Evolutionary conservation across 35 echinoderm and acorn worm species (phyloP), one percentile per base, ranked within the genome.

Genomic region (Nesometra sesokonis): DNA sequence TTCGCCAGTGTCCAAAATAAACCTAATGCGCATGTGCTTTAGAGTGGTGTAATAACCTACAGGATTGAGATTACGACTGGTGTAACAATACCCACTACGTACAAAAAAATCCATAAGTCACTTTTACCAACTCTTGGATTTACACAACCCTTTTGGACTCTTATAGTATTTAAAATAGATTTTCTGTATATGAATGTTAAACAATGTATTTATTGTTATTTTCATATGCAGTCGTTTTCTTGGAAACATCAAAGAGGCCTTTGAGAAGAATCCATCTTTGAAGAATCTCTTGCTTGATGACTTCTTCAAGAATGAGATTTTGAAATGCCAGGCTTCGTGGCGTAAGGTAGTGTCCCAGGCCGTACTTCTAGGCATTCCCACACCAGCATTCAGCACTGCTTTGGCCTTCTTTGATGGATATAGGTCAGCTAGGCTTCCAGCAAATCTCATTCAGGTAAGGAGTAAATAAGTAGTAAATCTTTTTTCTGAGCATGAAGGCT

Each of bases 341-440:
- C 89, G 96, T 78, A 93, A 99, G n/a, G 93, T 94, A 7, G 89
- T 99, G 23, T 79, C 96, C 7, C 37, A 82, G 21, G 89, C 92
- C 5, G 96, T 94, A 0, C 37, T 78, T 0, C 78, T 84, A 8
- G 96, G 96, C 34, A 81, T 99, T 11, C 92, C 96, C 0, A 99
- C 96, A 5, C 96, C 96, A 85, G 92, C 92, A 0, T 99, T 99
- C 89, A 99, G 96, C 82, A 92, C 96, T 31, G 96, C 96, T 32
- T 84, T 99, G 76, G 93, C 96, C 77, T 99, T 99, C 93, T 99
- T 91, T 90, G 95, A 99, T 84, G 96, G 96, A 5, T 99, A 94
- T 86, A 84, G 96, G 29, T 94, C 96, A 31, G 92, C 90, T 33
- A 47, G 79, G n/a, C 85, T 94, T n/a, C 96, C 96, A 90, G 96